phyloP scores from a whole-genome alignment of 2,113 vertebrate genomes.

The Nesoenas mayeri region DNA sequence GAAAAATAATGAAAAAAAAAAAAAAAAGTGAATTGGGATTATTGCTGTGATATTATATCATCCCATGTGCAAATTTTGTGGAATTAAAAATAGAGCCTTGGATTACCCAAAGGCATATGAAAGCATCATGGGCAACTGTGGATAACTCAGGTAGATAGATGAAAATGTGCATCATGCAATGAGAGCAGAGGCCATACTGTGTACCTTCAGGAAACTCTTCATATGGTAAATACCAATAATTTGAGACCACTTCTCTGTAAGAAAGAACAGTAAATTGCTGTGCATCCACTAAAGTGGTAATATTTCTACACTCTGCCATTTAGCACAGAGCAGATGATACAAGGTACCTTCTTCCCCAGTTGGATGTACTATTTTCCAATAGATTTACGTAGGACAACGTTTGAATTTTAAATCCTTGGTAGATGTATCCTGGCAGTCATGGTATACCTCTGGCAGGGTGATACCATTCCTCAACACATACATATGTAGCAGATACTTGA shows the following conservation, averaged over 20 bases:
- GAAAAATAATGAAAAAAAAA: background rate
- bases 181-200: too few relatives aligned
- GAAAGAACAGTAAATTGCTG: background rate
- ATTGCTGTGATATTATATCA: background rate
- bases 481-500: conserved; percentile 34
- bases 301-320: background rate
- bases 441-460: conserved; percentile 2
- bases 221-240: background rate
- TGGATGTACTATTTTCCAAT: background rate
- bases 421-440: background rate
- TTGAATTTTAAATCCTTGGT: conserved; percentile 5
- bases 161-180: background rate
- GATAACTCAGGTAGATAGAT: background rate
- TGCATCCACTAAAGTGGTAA: background rate
- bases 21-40: background rate
- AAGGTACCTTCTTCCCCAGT: background rate
- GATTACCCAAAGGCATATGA: background rate
- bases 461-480: background rate
- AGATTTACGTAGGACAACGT: background rate
- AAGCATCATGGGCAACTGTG: rapidly evolving
- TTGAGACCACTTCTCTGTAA: background rate
- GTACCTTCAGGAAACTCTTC: background rate
- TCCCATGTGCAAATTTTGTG: background rate
- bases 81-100: background rate
- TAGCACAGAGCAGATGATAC: background rate